These are phyloP conservation scores for Phrynocephalus vlangalii DNA, from an alignment of 2,797 vertebrate genomes.

Conservation along the genomic window DNA sequence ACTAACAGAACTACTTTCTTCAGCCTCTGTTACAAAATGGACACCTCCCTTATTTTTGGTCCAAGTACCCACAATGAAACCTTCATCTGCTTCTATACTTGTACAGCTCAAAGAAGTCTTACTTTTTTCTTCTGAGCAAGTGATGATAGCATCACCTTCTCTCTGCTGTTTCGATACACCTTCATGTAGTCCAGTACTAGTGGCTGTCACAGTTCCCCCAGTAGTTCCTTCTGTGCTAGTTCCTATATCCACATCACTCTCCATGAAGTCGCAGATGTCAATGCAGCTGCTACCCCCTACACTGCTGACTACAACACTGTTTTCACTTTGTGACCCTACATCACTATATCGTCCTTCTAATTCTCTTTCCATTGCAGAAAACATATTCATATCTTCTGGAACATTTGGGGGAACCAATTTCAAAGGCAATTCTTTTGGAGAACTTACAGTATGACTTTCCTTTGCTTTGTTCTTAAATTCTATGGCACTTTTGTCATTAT, in stretches of 20 bases:
- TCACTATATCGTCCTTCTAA: neutral
- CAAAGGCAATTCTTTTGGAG: slow-evolving; percentile 48
- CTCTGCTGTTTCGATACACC: slow-evolving; percentile 44
- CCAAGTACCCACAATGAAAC: slow-evolving; percentile 55
- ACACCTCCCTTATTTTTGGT: slow-evolving; percentile 25
- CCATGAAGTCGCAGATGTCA: slow-evolving; percentile 22
- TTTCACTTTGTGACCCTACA: slow-evolving; percentile 62
- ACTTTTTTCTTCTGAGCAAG: slow-evolving; percentile 62
- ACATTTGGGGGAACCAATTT: slow-evolving; percentile 3
- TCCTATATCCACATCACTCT: slow-evolving; percentile 32
- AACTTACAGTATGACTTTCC: slow-evolving; percentile 9
- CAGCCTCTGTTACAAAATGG: slow-evolving; percentile 60
- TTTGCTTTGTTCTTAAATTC: slow-evolving; percentile 45
- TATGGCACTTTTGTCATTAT: slow-evolving; percentile 9
- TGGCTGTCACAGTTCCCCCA: slow-evolving; percentile 59
- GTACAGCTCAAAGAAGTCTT: slow-evolving; percentile 66
- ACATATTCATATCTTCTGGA: slow-evolving; percentile 46
- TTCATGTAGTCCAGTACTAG: slow-evolving; percentile 59
- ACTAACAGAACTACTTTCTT: slow-evolving; percentile 73
- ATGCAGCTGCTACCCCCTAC: slow-evolving; percentile 29
- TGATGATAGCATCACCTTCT: slow-evolving; percentile 73
- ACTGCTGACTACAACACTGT: slow-evolving; percentile 73
- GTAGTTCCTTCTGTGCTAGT: slow-evolving; percentile 61
- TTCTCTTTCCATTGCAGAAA: slow-evolving; percentile 30
- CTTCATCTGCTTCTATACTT: slow-evolving; percentile 81